phyloP scores from a whole-genome alignment of 2,113 vertebrate genomes.

The Ondatra zibethicus region DNA sequence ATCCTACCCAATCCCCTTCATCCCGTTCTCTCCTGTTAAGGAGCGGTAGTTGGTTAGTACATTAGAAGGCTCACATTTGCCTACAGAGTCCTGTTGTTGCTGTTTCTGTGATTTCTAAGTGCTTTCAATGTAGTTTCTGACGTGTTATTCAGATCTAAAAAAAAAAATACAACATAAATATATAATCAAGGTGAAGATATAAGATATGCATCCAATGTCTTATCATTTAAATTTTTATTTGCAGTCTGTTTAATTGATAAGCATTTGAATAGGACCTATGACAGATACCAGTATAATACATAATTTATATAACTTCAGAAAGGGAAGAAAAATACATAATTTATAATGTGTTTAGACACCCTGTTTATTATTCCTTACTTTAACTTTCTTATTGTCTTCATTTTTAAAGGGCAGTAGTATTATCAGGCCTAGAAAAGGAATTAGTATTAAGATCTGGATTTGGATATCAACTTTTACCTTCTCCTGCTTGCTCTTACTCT shows the following conservation, averaged over 20 bases:
- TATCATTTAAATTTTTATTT: constrained; percentile 19
- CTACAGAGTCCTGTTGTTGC: neutral
- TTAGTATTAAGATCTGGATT: neutral
- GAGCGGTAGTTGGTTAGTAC: neutral
- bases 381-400: neutral
- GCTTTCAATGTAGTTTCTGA: neutral
- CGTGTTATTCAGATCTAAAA: constrained; percentile 20
- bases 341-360: neutral
- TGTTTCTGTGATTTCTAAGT: constrained; percentile 8
- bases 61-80: neutral
- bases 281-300: neutral
- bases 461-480: neutral
- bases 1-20: neutral
- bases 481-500: neutral
- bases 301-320: too few species aligned
- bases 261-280: neutral
- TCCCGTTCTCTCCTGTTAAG: neutral
- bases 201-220: neutral
- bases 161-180: neutral
- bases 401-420: neutral
- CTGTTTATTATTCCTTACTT: constrained; percentile 1
- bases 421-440: constrained; percentile 2
- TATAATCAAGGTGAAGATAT: neutral
- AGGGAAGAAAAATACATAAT: neutral
- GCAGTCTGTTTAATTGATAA: constrained; percentile 19